Percentiles rank a stretch among this genome's conserved stretches.
Evolutionary conservation across 2,797 vertebrate species (phyloP).

Genomic region (Sebastes jordani): DNA sequence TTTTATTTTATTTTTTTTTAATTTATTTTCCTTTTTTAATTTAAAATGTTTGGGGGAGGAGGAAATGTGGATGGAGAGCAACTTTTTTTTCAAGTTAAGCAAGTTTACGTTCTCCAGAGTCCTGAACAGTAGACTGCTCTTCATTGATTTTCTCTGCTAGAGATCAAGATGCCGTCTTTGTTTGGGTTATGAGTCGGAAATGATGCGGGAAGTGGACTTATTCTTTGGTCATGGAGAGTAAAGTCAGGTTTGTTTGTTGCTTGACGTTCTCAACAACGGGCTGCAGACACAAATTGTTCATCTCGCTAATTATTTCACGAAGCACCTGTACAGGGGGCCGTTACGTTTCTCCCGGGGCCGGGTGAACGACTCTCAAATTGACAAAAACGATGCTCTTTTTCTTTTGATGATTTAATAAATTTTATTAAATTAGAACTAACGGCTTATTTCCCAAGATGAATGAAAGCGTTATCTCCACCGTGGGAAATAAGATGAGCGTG

Average conservation of each 20-base stretch:
- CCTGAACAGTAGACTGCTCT: not conserved
- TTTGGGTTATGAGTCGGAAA: not conserved
- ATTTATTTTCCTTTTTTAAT: not conserved
- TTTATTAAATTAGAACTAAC: slow-evolving; percentile 42
- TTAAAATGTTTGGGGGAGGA: too few relatives aligned
- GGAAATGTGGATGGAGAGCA: not conserved
- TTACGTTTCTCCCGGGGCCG: not conserved
- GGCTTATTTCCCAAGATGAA: slow-evolving; percentile 34
- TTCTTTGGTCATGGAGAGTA: not conserved
- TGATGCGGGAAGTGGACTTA: not conserved
- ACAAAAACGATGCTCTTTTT: slow-evolving; percentile 19
- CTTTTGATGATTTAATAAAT: slow-evolving; percentile 24
- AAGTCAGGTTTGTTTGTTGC: not conserved
- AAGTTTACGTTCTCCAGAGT: not conserved
- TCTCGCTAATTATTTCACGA: not conserved
- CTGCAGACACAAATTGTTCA: not conserved
- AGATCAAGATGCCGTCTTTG: not conserved
- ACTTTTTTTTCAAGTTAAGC: not conserved
- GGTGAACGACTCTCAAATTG: not conserved
- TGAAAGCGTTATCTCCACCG: slow-evolving; percentile 5
- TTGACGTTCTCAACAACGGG: not conserved
- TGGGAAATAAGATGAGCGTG: slow-evolving; percentile 39
- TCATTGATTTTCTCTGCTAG: not conserved
- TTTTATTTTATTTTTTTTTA: not conserved
- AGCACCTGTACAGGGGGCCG: not conserved